phyloP scores from a whole-genome alignment of 2,888 invertebrate species.

The Stomorhina lunata region DNA sequence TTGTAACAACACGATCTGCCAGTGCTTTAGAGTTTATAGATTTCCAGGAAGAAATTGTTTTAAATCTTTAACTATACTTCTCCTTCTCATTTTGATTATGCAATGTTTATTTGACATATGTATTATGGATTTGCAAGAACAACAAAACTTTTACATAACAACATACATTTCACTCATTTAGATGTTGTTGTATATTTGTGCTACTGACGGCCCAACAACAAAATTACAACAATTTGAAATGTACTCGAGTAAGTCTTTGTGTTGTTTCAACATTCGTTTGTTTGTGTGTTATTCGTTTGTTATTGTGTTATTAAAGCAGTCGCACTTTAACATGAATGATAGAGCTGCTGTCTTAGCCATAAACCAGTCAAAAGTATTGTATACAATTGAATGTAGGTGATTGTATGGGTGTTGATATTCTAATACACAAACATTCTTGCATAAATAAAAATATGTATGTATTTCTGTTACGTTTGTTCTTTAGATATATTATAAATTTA shows the following conservation, averaged over 20 bases:
- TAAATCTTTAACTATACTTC: background rate
- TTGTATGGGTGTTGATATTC: background rate
- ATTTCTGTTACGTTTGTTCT: too few relatives aligned
- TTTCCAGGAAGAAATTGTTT: too few relatives aligned
- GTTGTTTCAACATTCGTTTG: background rate
- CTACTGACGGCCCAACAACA: background rate
- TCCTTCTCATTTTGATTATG: background rate
- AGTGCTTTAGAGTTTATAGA: too few relatives aligned
- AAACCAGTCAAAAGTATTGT: background rate
- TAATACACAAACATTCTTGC: too few relatives aligned
- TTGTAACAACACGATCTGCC: too few relatives aligned
- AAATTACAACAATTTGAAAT: too few relatives aligned
- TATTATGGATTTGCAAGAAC: background rate
- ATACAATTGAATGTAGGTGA: background rate
- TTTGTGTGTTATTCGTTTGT: background rate
- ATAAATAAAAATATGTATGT: too few relatives aligned
- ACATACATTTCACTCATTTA: background rate
- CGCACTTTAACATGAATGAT: constrained; percentile 4
- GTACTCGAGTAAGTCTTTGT: background rate
- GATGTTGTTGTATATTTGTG: background rate
- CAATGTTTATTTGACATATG: constrained; percentile 11
- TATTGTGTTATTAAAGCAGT: background rate
- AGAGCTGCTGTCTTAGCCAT: constrained; percentile 1
- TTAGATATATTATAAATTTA: too few relatives aligned
- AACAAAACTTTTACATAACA: background rate